phyloP scores from a whole-genome alignment of 2,113 vertebrate genomes.

The Scortum barcoo region DNA sequence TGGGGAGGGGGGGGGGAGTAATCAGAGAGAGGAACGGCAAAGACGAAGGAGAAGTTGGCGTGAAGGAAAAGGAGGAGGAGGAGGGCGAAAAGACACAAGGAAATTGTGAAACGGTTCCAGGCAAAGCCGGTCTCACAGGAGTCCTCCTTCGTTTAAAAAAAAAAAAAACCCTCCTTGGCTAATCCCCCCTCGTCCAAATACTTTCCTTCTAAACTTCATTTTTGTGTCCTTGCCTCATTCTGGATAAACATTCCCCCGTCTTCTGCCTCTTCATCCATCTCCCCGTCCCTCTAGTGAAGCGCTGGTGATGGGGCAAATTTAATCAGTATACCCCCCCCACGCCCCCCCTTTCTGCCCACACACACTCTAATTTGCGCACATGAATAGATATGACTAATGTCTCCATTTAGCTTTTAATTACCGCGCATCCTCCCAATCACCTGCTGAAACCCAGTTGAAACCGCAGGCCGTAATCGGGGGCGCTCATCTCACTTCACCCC shows the following conservation, averaged over 20 bases:
- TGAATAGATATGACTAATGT: constrained; percentile 65
- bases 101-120: constrained; percentile 35
- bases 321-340: constrained; percentile 66
- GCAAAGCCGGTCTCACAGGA: constrained; percentile 50
- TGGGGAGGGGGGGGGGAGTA: constrained; percentile 21
- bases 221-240: constrained; percentile 16
- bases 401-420: constrained; percentile 79
- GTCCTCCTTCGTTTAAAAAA: constrained; percentile 15
- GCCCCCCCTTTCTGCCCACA: too few species aligned
- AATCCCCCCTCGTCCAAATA: constrained; percentile 21
- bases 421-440: constrained; percentile 65
- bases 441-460: constrained; percentile 57
- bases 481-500: constrained; percentile 41
- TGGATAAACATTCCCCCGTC: constrained; percentile 11
- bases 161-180: constrained; percentile 13
- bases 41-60: constrained; percentile 44
- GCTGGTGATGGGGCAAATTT: constrained; percentile 45
- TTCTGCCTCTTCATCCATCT: constrained; percentile 4
- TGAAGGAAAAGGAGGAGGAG: constrained; percentile 23
- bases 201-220: constrained; percentile 22
- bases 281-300: constrained; percentile 35
- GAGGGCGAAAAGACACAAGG: constrained; percentile 20
- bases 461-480: constrained; percentile 18
- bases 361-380: constrained; percentile 8
- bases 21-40: constrained; percentile 48